Base-by-base conservation (phyloP, 1,140 invertebrate genomes). In the Cherax destructor region DNA sequence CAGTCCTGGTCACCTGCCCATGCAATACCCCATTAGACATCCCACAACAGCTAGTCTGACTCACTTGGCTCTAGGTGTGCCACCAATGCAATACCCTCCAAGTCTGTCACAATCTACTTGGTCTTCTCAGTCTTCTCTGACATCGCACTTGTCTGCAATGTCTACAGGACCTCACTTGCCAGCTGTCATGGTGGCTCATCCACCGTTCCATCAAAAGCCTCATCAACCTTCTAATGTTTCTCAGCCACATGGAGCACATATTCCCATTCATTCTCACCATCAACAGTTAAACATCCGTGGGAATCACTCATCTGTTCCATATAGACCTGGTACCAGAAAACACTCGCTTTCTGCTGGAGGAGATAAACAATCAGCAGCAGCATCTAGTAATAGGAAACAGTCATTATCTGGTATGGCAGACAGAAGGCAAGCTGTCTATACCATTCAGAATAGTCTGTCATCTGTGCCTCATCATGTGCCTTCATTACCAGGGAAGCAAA, bases 361-460 rank as follows among this genome's bases (percentile, higher is more conserved):
- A 16, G 83, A 78, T 74, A 85, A 85, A 52, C 74, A 91, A 30
- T 49, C 83, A 56, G 21, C 74, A 30, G 79, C 83, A 10, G 24
- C 41, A n/a, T 49, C 83, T 65, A 74, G 59, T 30, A 86, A 52
- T 49, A 74, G 89, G 24, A 91, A 91, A 72, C 89, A 91, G 76
- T 91, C 89, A 30, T 79, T 91, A 61, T 87, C 91, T 61, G 80
- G 83, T n/a, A 61, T 86, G 5, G 88, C 89, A 30, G 91, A 93
- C 77, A 88, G 91, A 85, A 93, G 89, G 59, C 92, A 93, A 59
- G 92, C 92, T 85, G 91, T 93, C 74, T 90, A 93, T 74, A 91
- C 86, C n/a, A 80, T 91, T 72, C 86, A 93, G 74, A 91, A 89
- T 76, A 89, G 80, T 61, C 49, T 91, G 18, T 86, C 90, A 41